These are phyloP conservation scores for Albula goreensis DNA, from an alignment of 2,113 vertebrate genomes.

Conservation along the genomic window DNA sequence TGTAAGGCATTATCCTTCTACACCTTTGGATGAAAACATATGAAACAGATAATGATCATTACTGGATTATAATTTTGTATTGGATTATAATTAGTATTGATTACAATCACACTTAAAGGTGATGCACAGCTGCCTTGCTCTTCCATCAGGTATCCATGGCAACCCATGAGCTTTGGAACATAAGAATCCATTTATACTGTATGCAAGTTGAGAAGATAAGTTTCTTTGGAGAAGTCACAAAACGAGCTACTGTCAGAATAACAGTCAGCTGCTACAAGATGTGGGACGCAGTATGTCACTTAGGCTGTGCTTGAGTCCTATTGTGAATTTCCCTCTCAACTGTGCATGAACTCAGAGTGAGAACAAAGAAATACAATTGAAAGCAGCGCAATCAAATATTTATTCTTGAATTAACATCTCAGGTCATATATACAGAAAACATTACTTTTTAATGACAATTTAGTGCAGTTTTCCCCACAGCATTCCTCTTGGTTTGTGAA, in stretches of 20 bases:
- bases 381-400: slow-evolving; percentile 19
- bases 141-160: neutral
- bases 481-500: neutral
- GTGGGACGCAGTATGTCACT: neutral
- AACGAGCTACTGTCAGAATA: neutral
- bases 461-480: neutral
- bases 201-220: neutral
- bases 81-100: neutral
- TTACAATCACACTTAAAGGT: neutral
- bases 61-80: neutral
- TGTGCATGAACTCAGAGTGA: neutral
- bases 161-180: neutral
- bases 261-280: neutral
- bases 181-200: neutral
- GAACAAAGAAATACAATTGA: neutral
- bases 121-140: neutral
- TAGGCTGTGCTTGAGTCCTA: neutral
- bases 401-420: slow-evolving; percentile 18
- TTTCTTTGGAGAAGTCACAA: neutral
- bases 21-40: neutral
- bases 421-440: slow-evolving; percentile 5
- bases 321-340: neutral
- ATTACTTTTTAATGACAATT: neutral
- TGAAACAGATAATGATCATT: neutral
- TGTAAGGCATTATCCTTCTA: neutral